Conservation (phyloP, 2,113 vertebrate species). For the Nycticryphes semicollaris region DNA sequence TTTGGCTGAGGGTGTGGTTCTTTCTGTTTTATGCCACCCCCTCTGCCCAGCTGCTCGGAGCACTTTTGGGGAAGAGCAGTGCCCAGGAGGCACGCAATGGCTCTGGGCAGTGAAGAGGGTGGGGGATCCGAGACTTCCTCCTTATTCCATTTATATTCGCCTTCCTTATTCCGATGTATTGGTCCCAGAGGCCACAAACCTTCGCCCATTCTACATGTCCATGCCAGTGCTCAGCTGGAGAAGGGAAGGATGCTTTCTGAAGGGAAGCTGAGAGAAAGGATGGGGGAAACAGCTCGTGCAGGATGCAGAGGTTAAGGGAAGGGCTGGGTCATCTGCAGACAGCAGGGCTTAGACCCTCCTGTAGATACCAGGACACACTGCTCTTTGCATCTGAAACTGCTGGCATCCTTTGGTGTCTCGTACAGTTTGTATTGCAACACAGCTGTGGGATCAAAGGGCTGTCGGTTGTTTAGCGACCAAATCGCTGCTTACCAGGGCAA, state of each 20-base stretch:
- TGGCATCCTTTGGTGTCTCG: background rate
- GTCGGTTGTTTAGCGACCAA: background rate
- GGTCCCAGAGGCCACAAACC: background rate
- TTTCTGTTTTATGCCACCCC: background rate
- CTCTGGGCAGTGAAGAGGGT: background rate
- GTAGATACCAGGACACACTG: background rate
- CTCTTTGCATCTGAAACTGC: background rate
- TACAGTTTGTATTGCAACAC: background rate
- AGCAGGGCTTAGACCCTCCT: background rate
- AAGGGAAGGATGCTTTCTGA: background rate
- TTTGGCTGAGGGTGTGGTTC: background rate
- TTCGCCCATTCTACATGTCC: rapidly evolving
- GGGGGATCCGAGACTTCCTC: background rate
- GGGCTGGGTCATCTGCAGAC: background rate
- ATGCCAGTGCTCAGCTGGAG: rapidly evolving
- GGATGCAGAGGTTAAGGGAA: background rate
- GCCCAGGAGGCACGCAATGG: rapidly evolving
- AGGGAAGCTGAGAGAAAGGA: background rate
- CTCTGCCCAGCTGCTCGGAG: background rate
- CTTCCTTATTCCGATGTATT: background rate
- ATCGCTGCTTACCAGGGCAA: background rate
- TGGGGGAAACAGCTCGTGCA: background rate
- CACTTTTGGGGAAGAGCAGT: background rate
- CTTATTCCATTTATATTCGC: background rate
- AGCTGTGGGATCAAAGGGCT: background rate